Evolutionary conservation across 2,113 vertebrate genomes (phyloP), one percentile per base, ranked within the genome.

Genomic region (Caranx melampygus): DNA sequence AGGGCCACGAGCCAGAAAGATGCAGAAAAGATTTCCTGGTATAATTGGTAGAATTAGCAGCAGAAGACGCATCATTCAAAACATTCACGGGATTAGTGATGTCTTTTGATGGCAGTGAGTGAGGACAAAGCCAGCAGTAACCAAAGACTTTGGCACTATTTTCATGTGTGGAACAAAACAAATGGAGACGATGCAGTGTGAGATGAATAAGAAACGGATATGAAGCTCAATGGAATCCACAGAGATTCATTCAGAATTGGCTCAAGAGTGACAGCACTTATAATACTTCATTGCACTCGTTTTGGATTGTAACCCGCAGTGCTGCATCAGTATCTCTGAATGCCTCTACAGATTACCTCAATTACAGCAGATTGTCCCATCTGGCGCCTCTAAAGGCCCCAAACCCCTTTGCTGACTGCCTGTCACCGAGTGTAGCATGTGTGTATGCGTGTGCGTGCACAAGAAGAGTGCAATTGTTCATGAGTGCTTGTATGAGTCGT

Each of bases 301-400:
- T 84, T 79, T 63, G 66, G 59, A 82, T 67, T 78, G 49, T 35
- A 82, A 73, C 61, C 63, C 81, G 52, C 47, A 79, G 63, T 37
- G 18, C 49, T 66, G 60, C 62, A 57, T 83, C 49, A 64, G 73
- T 71, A 40, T 72, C 68, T 61, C 44, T 55, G 60, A 65, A 85
- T 78, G 66, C 51, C 47, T 70, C 66, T 40, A 72, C 72, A 87
- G 87, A 92, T 86, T 65, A 88, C 44, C 69, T 72, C 77, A 91
- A 82, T 89, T 82, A 76, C 54, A 78, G 81, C 61, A 79, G 71
- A 89, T 82, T 80, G 81, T 89, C 60, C 69, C 83, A 87, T 89
- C 37, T 82, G 83, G 85, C 65, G 40, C 67, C 85, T 77, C 62
- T 33, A 59, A 68, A 79, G 65, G 75, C 58, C 72, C 68, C 57